Conservation (phyloP, 2,113 vertebrate genomes). For the Recurvirostra avosetta region DNA sequence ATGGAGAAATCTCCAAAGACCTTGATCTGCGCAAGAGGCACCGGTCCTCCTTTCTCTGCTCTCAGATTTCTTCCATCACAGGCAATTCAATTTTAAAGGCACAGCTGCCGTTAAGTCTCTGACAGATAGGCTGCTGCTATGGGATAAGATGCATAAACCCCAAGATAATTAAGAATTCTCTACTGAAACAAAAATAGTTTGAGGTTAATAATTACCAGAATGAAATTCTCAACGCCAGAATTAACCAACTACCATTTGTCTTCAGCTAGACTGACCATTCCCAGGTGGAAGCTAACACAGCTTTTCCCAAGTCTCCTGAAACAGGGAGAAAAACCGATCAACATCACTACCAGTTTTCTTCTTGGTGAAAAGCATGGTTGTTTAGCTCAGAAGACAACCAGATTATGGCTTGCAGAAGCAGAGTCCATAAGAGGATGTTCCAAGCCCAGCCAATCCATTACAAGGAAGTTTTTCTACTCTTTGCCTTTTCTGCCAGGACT, state of each 20-base stretch:
- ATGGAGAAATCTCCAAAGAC: background rate
- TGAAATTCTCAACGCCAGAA: background rate
- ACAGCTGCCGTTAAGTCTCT: background rate
- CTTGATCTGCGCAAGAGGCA: background rate
- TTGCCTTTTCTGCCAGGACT: background rate
- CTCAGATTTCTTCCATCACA: constrained; percentile 42
- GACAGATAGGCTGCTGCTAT: background rate
- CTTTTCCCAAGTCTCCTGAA: background rate
- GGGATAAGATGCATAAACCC: background rate
- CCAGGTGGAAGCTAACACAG: background rate
- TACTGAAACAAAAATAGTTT: background rate
- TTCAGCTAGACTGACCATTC: background rate
- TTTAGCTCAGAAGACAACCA: background rate
- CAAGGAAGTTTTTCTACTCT: background rate
- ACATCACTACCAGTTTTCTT: background rate
- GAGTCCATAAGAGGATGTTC: background rate
- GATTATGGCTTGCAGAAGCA: background rate
- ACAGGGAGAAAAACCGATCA: rapidly evolving
- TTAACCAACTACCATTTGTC: background rate
- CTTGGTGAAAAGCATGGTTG: background rate
- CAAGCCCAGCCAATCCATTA: background rate
- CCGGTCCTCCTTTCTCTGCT: background rate
- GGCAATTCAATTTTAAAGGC: constrained; percentile 13
- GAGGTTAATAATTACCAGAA: background rate
- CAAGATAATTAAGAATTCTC: background rate